These are phyloP conservation scores for Drosophila baimaii DNA, from an alignment of 1,140 invertebrate species.

Conservation along the genomic window DNA sequence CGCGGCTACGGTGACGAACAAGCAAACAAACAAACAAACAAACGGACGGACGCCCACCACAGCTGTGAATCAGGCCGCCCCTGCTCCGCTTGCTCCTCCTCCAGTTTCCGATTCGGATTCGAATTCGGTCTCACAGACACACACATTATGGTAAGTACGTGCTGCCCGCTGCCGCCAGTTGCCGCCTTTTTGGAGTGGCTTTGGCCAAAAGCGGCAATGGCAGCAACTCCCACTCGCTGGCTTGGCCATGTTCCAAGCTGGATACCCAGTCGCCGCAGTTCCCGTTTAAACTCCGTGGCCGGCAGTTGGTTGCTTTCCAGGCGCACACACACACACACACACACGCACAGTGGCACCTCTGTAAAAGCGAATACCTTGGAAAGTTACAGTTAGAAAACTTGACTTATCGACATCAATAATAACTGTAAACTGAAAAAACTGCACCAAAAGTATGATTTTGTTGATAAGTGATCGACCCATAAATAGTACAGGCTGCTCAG, in stretches of 20 bases:
- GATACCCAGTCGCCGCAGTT: constrained; percentile 19
- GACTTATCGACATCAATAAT: neutral
- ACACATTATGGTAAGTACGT: constrained; percentile 39
- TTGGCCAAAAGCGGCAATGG: constrained; percentile 39
- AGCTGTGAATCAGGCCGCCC: constrained; percentile 44
- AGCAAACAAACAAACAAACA: neutral
- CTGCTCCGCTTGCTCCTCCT: constrained; percentile 1
- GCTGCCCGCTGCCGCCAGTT: constrained; percentile 8
- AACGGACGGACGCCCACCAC: constrained; percentile 23
- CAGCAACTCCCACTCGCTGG: constrained; percentile 32
- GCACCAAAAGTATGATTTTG: constrained; percentile 1
- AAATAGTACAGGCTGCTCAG: neutral
- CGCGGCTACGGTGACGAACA: constrained; percentile 5
- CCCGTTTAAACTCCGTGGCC: constrained; percentile 26
- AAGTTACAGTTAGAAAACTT: neutral
- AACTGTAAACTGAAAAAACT: neutral
- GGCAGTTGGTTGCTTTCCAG: constrained; percentile 26
- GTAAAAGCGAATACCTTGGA: neutral
- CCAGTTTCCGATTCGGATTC: constrained; percentile 12
- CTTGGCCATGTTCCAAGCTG: constrained; percentile 14
- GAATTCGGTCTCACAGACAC: constrained; percentile 10
- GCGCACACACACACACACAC: neutral
- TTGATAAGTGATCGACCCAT: neutral
- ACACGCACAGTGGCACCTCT: neutral
- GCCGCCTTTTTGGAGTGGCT: constrained; percentile 40